phyloP scores from a whole-genome alignment of 1,140 invertebrate genomes.

The Drosophila bipectinata region DNA sequence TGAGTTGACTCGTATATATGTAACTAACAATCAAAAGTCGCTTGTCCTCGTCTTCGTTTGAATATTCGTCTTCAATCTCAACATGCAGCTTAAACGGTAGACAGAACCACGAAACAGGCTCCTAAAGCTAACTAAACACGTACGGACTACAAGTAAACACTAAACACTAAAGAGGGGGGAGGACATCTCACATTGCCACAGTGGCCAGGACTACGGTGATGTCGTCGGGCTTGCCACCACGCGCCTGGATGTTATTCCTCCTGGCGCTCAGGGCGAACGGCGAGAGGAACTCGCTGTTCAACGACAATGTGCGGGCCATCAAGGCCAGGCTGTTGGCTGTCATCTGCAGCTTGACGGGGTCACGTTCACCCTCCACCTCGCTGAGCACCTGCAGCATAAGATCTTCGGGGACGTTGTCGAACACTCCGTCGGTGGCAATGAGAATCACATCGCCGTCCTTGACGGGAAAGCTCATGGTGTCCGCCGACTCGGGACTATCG shows the following conservation, averaged over 20 bases:
- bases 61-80: conserved; percentile 54
- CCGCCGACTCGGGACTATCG: conserved; percentile 96
- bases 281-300: conserved; percentile 97
- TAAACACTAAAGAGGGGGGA: conserved; percentile 53
- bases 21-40: conserved; percentile 64
- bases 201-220: conserved; percentile 97
- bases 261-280: conserved; percentile 97
- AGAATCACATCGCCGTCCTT: conserved; percentile 98
- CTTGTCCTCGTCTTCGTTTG: conserved; percentile 19
- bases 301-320: conserved; percentile 96
- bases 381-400: conserved; percentile 87
- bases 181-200: conserved; percentile 89
- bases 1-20: conserved; percentile 44
- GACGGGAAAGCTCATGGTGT: conserved; percentile 95
- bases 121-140: conserved; percentile 72
- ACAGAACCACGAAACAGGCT: conserved; percentile 69
- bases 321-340: conserved; percentile 97
- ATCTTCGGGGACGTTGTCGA: conserved; percentile 97
- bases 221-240: conserved; percentile 98
- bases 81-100: conserved; percentile 75
- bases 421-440: conserved; percentile 98
- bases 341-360: conserved; percentile 91
- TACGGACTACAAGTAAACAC: conserved; percentile 75
- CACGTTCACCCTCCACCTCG: conserved; percentile 87
- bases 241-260: conserved; percentile 95